Conservation (phyloP, 2,113 vertebrate genomes). For the Burhinus oedicnemus region DNA sequence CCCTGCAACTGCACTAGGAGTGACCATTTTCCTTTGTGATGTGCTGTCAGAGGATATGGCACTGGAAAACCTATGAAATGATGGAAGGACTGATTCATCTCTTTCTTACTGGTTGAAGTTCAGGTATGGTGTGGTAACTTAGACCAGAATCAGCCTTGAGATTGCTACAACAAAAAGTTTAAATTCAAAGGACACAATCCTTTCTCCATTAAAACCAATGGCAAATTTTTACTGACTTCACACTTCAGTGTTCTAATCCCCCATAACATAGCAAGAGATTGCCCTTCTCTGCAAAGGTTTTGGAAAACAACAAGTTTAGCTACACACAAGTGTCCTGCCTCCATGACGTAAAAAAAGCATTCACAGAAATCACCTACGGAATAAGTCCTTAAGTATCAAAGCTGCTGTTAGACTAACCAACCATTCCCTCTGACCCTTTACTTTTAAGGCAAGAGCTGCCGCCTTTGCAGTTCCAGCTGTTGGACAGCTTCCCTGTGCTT, state of each 20-base stretch:
- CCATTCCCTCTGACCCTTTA: neutral
- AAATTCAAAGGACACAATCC: neutral
- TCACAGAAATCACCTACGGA: neutral
- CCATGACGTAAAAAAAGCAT: neutral
- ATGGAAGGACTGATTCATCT: neutral
- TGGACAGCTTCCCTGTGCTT: neutral
- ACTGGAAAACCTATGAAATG: neutral
- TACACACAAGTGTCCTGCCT: neutral
- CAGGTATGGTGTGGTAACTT: neutral
- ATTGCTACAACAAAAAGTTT: neutral
- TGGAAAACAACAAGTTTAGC: neutral
- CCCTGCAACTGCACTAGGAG: neutral
- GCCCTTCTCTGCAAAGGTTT: neutral
- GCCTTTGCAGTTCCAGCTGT: neutral
- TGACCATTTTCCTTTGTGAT: neutral
- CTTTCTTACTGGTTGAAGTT: neutral
- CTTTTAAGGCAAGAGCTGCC: neutral
- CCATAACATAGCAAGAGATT: neutral
- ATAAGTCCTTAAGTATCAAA: neutral
- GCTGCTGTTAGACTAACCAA: neutral
- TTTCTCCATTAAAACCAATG: neutral
- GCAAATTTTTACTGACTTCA: neutral
- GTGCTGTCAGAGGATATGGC: neutral
- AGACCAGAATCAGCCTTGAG: neutral
- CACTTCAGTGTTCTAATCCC: neutral